These are phyloP conservation scores for Epizoanthus ramosus DNA, from an alignment of 92 coral and sea anemone genomes.

Conservation along the genomic window DNA sequence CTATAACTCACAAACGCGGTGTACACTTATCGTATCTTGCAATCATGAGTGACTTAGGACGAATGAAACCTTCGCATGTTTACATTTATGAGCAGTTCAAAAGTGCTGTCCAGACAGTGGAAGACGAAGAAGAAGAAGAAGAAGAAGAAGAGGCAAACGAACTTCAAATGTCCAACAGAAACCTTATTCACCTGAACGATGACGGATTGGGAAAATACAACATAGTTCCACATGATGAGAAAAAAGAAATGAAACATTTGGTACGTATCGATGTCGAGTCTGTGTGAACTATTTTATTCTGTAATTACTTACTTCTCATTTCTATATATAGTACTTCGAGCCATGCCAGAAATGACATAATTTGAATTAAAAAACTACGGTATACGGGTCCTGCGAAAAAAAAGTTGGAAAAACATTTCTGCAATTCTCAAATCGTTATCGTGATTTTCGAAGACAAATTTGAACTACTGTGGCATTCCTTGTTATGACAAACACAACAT, in stretches of 20 bases:
- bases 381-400: too few relatives aligned
- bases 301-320: too few relatives aligned
- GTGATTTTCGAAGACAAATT: too few relatives aligned
- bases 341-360: too few relatives aligned
- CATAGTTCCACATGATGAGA: constrained; percentile 58
- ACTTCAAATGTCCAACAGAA: background rate
- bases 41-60: constrained; percentile 70
- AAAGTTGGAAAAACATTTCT: too few relatives aligned
- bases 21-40: background rate
- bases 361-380: too few relatives aligned
- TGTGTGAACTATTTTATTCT: too few relatives aligned
- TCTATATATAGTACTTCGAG: too few relatives aligned
- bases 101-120: constrained; percentile 3
- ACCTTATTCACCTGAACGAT: constrained; percentile 68
- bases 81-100: constrained; percentile 65
- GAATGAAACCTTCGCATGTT: constrained; percentile 70
- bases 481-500: too few relatives aligned
- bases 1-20: background rate
- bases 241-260: constrained; percentile 26
- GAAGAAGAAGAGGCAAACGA: background rate
- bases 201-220: constrained; percentile 87
- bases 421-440: too few relatives aligned
- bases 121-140: constrained; percentile 24
- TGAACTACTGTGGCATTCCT: too few relatives aligned
- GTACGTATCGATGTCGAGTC: constrained; percentile 10